These are phyloP conservation scores for Linurgus olivaceus DNA, from an alignment of 2,797 vertebrate genomes.

Conservation along the genomic window DNA sequence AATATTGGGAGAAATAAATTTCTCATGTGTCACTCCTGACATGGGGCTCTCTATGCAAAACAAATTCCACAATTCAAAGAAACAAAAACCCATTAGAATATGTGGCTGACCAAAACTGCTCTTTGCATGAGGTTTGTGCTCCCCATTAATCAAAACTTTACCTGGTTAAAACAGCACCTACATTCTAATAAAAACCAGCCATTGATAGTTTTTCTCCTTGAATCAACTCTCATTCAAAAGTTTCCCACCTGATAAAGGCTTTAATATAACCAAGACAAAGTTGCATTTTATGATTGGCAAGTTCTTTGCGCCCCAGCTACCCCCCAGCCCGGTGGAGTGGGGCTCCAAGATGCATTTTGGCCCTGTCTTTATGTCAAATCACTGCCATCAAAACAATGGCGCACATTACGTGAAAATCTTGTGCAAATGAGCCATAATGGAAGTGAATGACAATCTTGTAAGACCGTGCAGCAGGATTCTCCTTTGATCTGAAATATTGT, in stretches of 20 bases:
- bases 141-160: conserved; percentile 20
- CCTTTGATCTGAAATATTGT: conserved; percentile 88
- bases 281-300: conserved; percentile 78
- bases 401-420: conserved; percentile 87
- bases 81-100: neutral
- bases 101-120: neutral
- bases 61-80: neutral
- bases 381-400: conserved; percentile 83
- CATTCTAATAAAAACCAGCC: conserved; percentile 75
- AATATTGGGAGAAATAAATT: conserved; percentile 9
- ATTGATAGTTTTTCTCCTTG: conserved; percentile 78
- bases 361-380: conserved; percentile 79
- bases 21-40: neutral
- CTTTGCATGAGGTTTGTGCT: neutral
- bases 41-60: neutral
- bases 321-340: conserved; percentile 58
- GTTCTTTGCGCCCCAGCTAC: conserved; percentile 69
- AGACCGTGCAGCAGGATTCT: conserved; percentile 84
- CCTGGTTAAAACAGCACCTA: conserved; percentile 15
- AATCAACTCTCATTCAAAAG: conserved; percentile 63
- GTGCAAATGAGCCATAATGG: conserved; percentile 83
- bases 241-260: conserved; percentile 81
- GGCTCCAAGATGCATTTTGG: conserved; percentile 67
- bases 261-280: conserved; percentile 73
- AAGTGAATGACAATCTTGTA: conserved; percentile 84